These are phyloP conservation scores for Seira musarum DNA, from an alignment of 2,888 invertebrate species.

Conservation along the genomic window DNA sequence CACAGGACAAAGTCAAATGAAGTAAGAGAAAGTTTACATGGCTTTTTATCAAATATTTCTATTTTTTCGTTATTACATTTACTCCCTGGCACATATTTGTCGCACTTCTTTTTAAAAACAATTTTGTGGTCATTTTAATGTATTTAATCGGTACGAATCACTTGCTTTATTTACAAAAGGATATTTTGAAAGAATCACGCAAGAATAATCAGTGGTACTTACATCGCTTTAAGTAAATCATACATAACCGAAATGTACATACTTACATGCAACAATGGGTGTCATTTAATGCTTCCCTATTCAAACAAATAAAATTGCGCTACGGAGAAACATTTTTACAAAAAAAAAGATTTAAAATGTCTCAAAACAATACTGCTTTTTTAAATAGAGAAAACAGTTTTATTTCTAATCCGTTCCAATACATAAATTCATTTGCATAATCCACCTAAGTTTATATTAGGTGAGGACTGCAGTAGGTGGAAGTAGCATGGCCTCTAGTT, in stretches of 20 bases:
- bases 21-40: too few relatives aligned
- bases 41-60: not conserved
- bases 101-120: too few relatives aligned
- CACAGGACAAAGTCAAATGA: not conserved
- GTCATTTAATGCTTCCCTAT: constrained; percentile 5
- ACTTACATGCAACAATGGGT: not conserved
- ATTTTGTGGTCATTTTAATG: too few relatives aligned
- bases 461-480: too few relatives aligned
- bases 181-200: constrained; percentile 7
- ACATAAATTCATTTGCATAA: too few relatives aligned
- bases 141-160: too few relatives aligned
- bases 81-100: too few relatives aligned
- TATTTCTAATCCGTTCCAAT: not conserved
- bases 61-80: not conserved
- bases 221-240: not conserved
- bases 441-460: too few relatives aligned
- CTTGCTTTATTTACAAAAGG: not conserved
- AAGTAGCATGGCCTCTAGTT: too few relatives aligned
- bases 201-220: not conserved
- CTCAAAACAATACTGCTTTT: not conserved
- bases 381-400: constrained; percentile 3
- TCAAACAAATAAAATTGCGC: not conserved
- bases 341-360: not conserved
- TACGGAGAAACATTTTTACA: constrained; percentile 7
- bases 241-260: not conserved